Conservation (phyloP, 2,113 vertebrate genomes). For the Leptosomus discolor region DNA sequence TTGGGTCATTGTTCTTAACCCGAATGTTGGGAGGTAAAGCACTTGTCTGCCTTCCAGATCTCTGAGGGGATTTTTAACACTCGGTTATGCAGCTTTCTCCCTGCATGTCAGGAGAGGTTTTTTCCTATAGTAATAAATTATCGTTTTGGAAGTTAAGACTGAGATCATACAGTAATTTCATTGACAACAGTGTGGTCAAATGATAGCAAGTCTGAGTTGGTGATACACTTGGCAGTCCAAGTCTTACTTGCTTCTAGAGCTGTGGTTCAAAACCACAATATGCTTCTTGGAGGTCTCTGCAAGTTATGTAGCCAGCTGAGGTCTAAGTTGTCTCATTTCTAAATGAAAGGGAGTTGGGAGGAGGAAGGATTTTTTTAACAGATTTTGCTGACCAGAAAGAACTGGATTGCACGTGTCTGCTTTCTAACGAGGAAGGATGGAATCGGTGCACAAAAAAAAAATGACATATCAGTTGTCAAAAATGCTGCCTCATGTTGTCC, state of each 20-base stretch:
- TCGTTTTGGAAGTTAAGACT: neutral
- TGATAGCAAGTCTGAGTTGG: neutral
- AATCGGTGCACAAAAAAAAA: neutral
- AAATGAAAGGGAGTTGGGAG: conserved; percentile 22
- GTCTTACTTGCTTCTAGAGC: neutral
- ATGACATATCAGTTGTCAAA: neutral
- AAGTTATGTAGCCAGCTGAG: neutral
- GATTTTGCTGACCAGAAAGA: conserved; percentile 65
- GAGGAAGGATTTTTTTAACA: conserved; percentile 28
- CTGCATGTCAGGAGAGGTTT: neutral
- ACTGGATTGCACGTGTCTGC: conserved; percentile 5
- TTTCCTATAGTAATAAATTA: neutral
- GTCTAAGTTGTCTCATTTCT: neutral
- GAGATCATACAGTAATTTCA: neutral
- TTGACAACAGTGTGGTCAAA: neutral
- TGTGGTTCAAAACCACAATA: neutral
- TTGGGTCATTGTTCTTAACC: neutral
- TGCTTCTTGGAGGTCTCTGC: neutral
- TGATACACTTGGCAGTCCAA: neutral
- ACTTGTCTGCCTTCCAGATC: neutral
- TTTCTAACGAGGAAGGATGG: conserved; percentile 11
- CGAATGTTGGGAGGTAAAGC: neutral
- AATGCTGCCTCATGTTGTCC: neutral
- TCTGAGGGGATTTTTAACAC: neutral
- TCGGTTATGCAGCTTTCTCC: neutral